These are phyloP conservation scores for Catharus fuscescens DNA, from an alignment of 2,113 vertebrate species.

Conservation along the genomic window DNA sequence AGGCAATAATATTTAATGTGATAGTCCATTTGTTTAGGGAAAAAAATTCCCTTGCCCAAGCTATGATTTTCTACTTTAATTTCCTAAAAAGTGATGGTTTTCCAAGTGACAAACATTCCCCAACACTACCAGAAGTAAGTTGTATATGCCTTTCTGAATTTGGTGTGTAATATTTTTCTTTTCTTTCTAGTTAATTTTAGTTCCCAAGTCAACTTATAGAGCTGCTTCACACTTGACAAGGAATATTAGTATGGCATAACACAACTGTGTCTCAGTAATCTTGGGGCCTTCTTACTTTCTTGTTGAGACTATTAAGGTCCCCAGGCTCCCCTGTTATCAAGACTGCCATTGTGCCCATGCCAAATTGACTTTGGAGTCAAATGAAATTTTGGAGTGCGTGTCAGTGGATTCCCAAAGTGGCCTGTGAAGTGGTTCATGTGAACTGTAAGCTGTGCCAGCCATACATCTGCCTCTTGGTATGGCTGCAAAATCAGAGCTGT, in stretches of 20 bases:
- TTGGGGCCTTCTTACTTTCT: not conserved
- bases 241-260: not conserved
- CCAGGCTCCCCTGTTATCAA: not conserved
- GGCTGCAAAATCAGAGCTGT: conserved; percentile 12
- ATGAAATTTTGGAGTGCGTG: not conserved
- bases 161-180: not conserved
- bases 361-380: conserved; percentile 8
- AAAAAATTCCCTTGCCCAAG: not conserved
- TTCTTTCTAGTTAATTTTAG: conserved; percentile 28
- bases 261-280: not conserved
- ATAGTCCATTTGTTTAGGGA: not conserved
- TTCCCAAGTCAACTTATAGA: not conserved
- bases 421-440: not conserved
- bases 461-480: not conserved
- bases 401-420: not conserved
- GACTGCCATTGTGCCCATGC: not conserved
- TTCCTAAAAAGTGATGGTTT: not conserved
- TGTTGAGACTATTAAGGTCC: not conserved
- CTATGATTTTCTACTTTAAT: not conserved
- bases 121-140: not conserved
- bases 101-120: not conserved
- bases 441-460: not conserved
- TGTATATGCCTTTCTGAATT: not conserved
- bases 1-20: not conserved
- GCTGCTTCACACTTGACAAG: not conserved